Percentiles rank a stretch among this genome's conserved stretches.
Conservation (phyloP, 2,888 invertebrate genomes). For the Hylaea fasciaria region DNA sequence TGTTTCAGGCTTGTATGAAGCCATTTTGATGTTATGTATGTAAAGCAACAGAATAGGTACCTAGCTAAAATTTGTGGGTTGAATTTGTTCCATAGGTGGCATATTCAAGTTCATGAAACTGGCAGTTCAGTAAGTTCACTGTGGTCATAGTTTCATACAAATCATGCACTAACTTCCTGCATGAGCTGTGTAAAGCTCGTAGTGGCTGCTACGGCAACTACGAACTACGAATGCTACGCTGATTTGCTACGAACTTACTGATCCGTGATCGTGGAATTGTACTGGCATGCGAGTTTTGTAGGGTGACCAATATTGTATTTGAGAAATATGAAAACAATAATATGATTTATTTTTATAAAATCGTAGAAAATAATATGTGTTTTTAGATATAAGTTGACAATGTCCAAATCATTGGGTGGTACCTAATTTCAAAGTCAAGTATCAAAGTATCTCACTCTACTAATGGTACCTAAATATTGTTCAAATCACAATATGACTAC, state of each 20-base stretch:
- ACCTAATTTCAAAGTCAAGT: too few species aligned
- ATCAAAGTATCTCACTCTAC: too few species aligned
- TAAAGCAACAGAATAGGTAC: not conserved
- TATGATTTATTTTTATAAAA: too few species aligned
- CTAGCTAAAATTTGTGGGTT: not conserved
- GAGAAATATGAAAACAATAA: too few species aligned
- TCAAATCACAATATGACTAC: not conserved
- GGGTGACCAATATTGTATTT: slow-evolving; percentile 29
- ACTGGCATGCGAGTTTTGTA: slow-evolving; percentile 28
- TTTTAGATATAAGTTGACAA: too few species aligned
- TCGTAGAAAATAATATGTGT: too few species aligned
- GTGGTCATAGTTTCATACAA: slow-evolving; percentile 16
- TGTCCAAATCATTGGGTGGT: too few species aligned
- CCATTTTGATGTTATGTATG: not conserved
- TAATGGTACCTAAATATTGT: not conserved
- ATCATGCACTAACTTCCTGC: slow-evolving; percentile 18
- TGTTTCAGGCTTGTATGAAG: not conserved
- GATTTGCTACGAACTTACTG: slow-evolving; percentile 34
- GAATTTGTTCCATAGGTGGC: too few species aligned
- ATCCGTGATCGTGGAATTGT: slow-evolving; percentile 29
- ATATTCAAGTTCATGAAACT: slow-evolving; percentile 5
- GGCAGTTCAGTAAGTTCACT: slow-evolving; percentile 8
- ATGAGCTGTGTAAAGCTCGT: slow-evolving; percentile 11
- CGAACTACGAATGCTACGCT: slow-evolving; percentile 37
- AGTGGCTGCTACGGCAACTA: slow-evolving; percentile 11